Evolutionary conservation across 2,797 vertebrate species (phyloP), one percentile per base, ranked within the genome.

Genomic region (Tragopan temminckii): DNA sequence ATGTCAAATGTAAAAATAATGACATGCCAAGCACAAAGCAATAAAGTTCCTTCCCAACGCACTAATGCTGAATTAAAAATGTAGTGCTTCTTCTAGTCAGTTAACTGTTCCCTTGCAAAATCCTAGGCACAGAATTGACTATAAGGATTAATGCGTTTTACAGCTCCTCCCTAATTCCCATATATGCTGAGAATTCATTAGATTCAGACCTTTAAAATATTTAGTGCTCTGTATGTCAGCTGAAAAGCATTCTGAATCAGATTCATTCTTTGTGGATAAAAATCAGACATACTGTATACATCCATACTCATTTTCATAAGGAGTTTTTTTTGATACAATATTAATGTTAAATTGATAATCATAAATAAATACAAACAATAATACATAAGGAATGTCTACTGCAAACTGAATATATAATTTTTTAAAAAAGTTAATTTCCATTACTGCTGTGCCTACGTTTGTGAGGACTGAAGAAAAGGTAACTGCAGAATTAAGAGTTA

Each of bases 381-480:
- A 99, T 99, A 99, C 98, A 99, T 98, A 98, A 99, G 98, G 98
- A 99, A 99, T 99, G 99, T 99, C 98, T 99, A 99, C 98, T 99
- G 98, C 98, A 99, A 99, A 99, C 97, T 97, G 98, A 98, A 99
- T 98, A 98, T 98, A 99, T 98, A 96, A 96, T 97, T 98, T 95
- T 70, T 45, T 93, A 97, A 97, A 97, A 98, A 99, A 99, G 98
- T 98, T 99, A 98, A 98, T 98, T 97, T 96, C 96, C 98, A 97
- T 99, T 98, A 98, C 93, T 95, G 95, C 95, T 98, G 97, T 98
- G 98, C 98, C 98, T 98, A 98, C 94, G 85, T 97, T 95, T 97
- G 98, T 97, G 97, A 97, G 97, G 97, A 98, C 97, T 98, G 98
- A 98, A 98, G 95, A 96, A 97, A 97, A 98, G 97, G 96, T 93